phyloP scores from a whole-genome alignment of 2,888 invertebrate genomes.

The Chrysodeixis includens region DNA sequence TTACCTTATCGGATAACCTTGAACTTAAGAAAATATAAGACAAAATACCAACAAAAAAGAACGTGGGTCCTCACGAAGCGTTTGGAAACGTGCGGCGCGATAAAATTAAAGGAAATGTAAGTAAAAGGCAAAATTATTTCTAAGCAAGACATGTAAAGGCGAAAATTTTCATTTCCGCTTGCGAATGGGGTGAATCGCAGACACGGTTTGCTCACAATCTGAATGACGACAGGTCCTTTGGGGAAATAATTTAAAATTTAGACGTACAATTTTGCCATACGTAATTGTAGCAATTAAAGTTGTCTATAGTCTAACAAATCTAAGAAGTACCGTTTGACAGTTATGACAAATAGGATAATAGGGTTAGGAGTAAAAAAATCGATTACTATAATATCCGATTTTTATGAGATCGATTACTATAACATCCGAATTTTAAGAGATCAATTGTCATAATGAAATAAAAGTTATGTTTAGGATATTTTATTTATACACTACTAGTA shows the following conservation, averaged over 20 bases:
- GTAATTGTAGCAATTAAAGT: conserved; percentile 3
- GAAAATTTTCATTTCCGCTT: conserved; percentile 1
- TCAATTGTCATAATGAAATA: too few species aligned
- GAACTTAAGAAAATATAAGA: background rate
- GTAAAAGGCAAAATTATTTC: conserved; percentile 6
- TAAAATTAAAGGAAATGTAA: conserved; percentile 5
- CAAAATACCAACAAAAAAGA: background rate
- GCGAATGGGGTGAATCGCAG: conserved; percentile 1
- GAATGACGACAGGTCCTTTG: background rate
- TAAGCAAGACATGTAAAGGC: background rate
- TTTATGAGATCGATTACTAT: too few species aligned
- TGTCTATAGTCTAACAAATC: too few species aligned
- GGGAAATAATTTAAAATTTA: background rate
- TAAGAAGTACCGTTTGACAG: too few species aligned
- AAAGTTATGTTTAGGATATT: too few species aligned
- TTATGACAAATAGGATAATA: too few species aligned
- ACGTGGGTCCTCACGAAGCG: background rate
- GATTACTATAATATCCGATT: too few species aligned
- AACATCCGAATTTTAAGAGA: too few species aligned
- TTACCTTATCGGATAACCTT: background rate
- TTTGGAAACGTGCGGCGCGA: background rate
- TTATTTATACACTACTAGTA: too few species aligned
- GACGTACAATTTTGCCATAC: background rate
- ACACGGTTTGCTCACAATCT: background rate
- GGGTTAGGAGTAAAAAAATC: too few species aligned